Base-by-base conservation (phyloP, 2,888 invertebrate species). In the Eupeodes latifasciatus region DNA sequence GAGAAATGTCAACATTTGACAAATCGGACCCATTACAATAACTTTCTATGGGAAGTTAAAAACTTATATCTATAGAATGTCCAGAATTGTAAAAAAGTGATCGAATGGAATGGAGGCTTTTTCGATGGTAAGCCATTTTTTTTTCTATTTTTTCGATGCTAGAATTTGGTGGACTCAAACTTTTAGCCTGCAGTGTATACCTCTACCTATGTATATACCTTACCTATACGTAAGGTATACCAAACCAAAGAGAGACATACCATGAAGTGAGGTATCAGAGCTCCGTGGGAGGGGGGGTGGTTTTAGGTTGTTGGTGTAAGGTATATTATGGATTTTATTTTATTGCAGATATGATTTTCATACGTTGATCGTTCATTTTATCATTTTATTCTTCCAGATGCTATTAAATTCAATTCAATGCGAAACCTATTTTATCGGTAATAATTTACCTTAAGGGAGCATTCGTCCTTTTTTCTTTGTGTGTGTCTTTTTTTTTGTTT, bases 261-360 rank as follows among this genome's bases (percentile, higher is more conserved):
- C 40, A 7, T 40, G 5, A 40, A 7, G 27, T 27, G 2, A 64
- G 12, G 6, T 2, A 19, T 5, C 49, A 19, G 14, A 64, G 14
- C 14, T 19, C 12, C 57, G 6, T 34, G 6, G 7, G 7, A 34
- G 0, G 27, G 1, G 27, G 11, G 14, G 27, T 12, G 36, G 34
- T 1, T n/a, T 11, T 47, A 11, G 12, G 10, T 10, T 34, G 12
- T 78, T 79, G 12, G 47, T 47, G 47, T 47, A 11, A 47, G 47
- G 47, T 69, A 71, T 81, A 80, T 62, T 80, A 84, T 69, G 84
- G 74, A 67, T 84, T 74, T 74, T 74, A 74, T 85, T 80, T 85
- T 85, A 85, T 85, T 85, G 71, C 76, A 76, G 81, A 81, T 81
- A 85, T 85, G 85, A 76, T 76, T 85, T 85, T 85, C 85, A 85